A percentile compares a stretch with the other conserved stretches of the same genome.
Conservation (phyloP, 1,140 invertebrate genomes). For the Drosophila neocordata region DNA sequence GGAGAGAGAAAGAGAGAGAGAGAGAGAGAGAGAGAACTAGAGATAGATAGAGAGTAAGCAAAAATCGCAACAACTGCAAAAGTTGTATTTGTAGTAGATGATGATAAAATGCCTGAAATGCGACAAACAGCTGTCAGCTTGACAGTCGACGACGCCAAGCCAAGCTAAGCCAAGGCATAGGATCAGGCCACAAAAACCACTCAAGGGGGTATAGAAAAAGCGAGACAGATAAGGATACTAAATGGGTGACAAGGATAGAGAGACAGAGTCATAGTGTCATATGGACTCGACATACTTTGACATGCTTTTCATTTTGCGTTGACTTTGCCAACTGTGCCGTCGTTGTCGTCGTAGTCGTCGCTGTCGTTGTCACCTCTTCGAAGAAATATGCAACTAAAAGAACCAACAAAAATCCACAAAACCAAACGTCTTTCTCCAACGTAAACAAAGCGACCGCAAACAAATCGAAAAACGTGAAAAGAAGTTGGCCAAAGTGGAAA, state of each 20-base stretch:
- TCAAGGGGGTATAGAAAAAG: not conserved
- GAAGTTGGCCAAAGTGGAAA: slow-evolving; percentile 22
- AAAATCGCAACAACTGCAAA: slow-evolving; percentile 37
- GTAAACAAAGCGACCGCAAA: slow-evolving; percentile 59
- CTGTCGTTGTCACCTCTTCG: slow-evolving; percentile 20
- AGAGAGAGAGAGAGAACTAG: not conserved
- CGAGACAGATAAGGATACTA: not conserved
- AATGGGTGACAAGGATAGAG: not conserved
- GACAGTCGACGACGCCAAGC: slow-evolving; percentile 58
- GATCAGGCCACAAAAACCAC: slow-evolving; percentile 40
- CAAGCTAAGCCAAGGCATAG: slow-evolving; percentile 18
- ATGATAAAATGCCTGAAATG: slow-evolving; percentile 75
- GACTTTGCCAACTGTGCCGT: slow-evolving; percentile 55
- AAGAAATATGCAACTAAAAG: slow-evolving; percentile 53
- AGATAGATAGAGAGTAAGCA: slow-evolving; percentile 3
- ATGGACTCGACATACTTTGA: slow-evolving; percentile 70
- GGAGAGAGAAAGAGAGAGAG: not conserved
- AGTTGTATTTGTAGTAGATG: slow-evolving; percentile 37
- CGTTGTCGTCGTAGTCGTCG: slow-evolving; percentile 12
- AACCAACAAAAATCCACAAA: slow-evolving; percentile 33
- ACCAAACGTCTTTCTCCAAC: slow-evolving; percentile 20
- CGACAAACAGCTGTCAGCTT: slow-evolving; percentile 75
- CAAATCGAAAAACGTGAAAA: slow-evolving; percentile 52
- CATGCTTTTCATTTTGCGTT: slow-evolving; percentile 63
- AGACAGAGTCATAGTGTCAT: slow-evolving; percentile 57